These are phyloP conservation scores for Diadromus collaris DNA, from an alignment of 2,888 invertebrate genomes.

Conservation along the genomic window DNA sequence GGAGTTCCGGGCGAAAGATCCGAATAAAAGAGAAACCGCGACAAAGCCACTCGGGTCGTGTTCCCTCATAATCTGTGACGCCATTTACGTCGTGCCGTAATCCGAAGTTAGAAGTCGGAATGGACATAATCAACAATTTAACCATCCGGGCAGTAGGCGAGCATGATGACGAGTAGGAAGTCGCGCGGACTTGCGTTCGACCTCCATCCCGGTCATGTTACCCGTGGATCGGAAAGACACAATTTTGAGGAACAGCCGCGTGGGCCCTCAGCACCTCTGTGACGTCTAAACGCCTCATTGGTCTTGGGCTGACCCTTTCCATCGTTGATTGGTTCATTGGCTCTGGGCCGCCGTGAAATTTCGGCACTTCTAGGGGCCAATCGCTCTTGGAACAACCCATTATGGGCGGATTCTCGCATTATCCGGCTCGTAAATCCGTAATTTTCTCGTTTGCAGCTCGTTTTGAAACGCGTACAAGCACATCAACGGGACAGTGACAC, in stretches of 20 bases:
- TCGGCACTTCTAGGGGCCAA: slow-evolving; percentile 69
- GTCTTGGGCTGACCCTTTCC: slow-evolving; percentile 76
- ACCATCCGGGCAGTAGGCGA: slow-evolving; percentile 74
- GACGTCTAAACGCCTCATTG: slow-evolving; percentile 75
- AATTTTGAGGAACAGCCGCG: slow-evolving; percentile 80
- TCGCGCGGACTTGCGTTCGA: slow-evolving; percentile 25
- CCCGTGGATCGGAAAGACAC: slow-evolving; percentile 79
- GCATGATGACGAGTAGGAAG: slow-evolving; percentile 61
- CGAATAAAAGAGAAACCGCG: slow-evolving; percentile 40
- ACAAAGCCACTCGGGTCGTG: slow-evolving; percentile 32
- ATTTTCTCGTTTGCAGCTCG: slow-evolving; percentile 54
- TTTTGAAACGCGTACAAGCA: slow-evolving; percentile 40
- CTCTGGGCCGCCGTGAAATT: slow-evolving; percentile 69
- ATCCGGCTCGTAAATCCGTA: slow-evolving; percentile 23
- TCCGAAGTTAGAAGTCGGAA: slow-evolving; percentile 76
- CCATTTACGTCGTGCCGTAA: slow-evolving; percentile 69
- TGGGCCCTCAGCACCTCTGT: slow-evolving; percentile 78
- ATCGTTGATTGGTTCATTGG: slow-evolving; percentile 74
- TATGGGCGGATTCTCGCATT: slow-evolving; percentile 25
- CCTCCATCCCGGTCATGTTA: slow-evolving; percentile 69
- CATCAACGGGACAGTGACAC: slow-evolving; percentile 76
- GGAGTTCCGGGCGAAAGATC: slow-evolving; percentile 31
- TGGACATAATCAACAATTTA: slow-evolving; percentile 80
- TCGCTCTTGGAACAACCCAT: slow-evolving; percentile 26
- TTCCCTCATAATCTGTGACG: slow-evolving; percentile 59